These are phyloP conservation scores for Athalia circularis DNA, from an alignment of 2,888 invertebrate genomes.

Conservation along the genomic window DNA sequence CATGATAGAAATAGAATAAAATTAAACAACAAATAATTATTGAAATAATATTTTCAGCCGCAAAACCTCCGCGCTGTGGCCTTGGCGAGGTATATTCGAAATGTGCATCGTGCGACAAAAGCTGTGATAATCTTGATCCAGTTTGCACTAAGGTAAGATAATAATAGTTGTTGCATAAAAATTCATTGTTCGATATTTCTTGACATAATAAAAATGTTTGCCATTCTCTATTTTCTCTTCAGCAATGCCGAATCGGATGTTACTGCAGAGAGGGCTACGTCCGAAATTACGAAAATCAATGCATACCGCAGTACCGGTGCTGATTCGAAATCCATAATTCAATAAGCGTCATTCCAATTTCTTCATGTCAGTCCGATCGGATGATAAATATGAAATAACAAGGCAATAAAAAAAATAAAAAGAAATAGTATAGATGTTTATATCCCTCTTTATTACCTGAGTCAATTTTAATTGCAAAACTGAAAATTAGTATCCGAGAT, in stretches of 20 bases:
- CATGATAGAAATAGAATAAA: neutral
- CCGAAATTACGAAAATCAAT: constrained; percentile 39
- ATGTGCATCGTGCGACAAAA: constrained; percentile 16
- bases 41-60: neutral
- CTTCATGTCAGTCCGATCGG: too few relatives aligned
- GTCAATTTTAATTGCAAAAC: too few relatives aligned
- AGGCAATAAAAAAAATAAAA: too few relatives aligned
- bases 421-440: too few relatives aligned
- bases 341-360: neutral
- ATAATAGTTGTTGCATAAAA: neutral
- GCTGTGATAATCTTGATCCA: neutral
- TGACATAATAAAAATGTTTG: constrained; percentile 31
- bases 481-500: too few relatives aligned
- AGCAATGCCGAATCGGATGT: constrained; percentile 49
- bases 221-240: constrained; percentile 6
- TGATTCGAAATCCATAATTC: neutral
- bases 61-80: neutral
- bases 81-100: neutral
- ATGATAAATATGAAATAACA: too few relatives aligned
- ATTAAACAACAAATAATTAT: neutral
- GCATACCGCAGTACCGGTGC: constrained; percentile 40
- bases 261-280: constrained; percentile 47
- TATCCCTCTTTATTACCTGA: too few relatives aligned
- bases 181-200: neutral
- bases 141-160: constrained; percentile 8